These are phyloP conservation scores for Erannis defoliaria DNA, from an alignment of 2,888 invertebrate species.

Conservation along the genomic window DNA sequence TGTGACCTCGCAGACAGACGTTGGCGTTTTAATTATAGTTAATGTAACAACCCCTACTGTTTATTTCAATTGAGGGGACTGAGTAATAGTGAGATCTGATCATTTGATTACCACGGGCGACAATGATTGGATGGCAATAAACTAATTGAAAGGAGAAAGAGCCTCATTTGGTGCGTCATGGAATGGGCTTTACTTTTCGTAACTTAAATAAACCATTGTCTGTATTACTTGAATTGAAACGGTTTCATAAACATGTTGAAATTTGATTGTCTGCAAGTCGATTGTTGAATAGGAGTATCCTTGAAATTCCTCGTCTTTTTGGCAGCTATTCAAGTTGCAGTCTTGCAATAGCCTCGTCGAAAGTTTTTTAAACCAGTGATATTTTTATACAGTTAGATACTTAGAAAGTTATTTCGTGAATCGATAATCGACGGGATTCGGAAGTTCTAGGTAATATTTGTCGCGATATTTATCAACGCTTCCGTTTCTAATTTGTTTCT, in stretches of 20 bases:
- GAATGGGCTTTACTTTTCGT: not conserved
- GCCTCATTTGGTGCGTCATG: slow-evolving; percentile 1
- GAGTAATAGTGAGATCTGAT: slow-evolving; percentile 34
- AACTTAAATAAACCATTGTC: not conserved
- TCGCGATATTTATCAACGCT: slow-evolving; percentile 23
- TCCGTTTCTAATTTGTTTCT: slow-evolving; percentile 18
- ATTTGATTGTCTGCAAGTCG: slow-evolving; percentile 7
- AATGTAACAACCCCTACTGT: slow-evolving; percentile 42
- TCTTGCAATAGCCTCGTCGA: slow-evolving; percentile 8
- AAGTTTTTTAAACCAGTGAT: slow-evolving; percentile 6
- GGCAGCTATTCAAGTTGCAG: slow-evolving; percentile 23
- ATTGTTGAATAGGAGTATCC: slow-evolving; percentile 3
- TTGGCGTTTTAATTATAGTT: slow-evolving; percentile 37
- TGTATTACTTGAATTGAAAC: not conserved
- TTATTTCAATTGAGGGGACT: slow-evolving; percentile 51
- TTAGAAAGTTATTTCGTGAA: slow-evolving; percentile 16
- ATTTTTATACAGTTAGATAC: slow-evolving; percentile 18
- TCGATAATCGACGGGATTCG: slow-evolving; percentile 19
- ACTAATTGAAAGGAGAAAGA: slow-evolving; percentile 16
- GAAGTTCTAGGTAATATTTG: slow-evolving; percentile 13
- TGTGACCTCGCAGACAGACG: slow-evolving; percentile 41
- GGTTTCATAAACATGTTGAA: slow-evolving; percentile 7
- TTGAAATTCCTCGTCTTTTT: slow-evolving; percentile 17
- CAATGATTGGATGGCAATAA: slow-evolving; percentile 35
- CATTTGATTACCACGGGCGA: slow-evolving; percentile 36